Evolutionary conservation across 2,888 invertebrate species (phyloP).

Genomic region (Andrena fulva): DNA sequence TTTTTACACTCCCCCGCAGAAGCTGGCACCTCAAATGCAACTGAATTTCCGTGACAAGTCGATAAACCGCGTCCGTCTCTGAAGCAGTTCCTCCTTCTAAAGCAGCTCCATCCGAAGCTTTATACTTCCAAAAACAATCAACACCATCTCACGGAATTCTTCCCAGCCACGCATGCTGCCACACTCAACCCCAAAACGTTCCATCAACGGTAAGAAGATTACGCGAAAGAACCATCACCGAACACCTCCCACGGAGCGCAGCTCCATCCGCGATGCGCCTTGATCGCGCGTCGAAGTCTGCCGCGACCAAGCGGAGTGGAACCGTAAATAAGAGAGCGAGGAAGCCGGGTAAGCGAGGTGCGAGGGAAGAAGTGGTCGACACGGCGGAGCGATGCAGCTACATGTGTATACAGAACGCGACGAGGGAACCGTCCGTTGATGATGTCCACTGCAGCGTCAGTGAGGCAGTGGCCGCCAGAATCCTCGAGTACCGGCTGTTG

Average conservation of each 20-base stretch:
- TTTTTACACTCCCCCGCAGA: background rate
- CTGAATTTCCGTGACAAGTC: constrained; percentile 12
- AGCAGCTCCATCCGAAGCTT: constrained; percentile 22
- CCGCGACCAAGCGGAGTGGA: background rate
- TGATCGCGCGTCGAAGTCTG: constrained; percentile 14
- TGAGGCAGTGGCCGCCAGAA: constrained; percentile 76
- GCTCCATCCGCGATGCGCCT: background rate
- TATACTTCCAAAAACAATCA: constrained; percentile 43
- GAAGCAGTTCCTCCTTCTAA: constrained; percentile 6
- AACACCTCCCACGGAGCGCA: background rate
- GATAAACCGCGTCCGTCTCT: constrained; percentile 37
- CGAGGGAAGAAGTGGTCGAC: constrained; percentile 7
- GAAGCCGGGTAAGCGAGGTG: background rate
- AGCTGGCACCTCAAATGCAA: constrained; percentile 13
- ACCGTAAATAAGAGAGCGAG: background rate
- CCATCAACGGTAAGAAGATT: background rate
- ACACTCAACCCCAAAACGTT: background rate
- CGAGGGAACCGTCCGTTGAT: constrained; percentile 57
- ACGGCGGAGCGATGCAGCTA: background rate
- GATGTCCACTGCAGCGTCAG: constrained; percentile 75
- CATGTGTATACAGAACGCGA: no score
- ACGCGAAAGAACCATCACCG: background rate
- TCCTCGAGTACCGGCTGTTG: constrained; percentile 81
- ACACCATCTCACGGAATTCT: background rate
- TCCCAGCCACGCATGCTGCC: background rate